Conservation (phyloP, 1,140 invertebrate species). For the Zaprionus africanus region DNA sequence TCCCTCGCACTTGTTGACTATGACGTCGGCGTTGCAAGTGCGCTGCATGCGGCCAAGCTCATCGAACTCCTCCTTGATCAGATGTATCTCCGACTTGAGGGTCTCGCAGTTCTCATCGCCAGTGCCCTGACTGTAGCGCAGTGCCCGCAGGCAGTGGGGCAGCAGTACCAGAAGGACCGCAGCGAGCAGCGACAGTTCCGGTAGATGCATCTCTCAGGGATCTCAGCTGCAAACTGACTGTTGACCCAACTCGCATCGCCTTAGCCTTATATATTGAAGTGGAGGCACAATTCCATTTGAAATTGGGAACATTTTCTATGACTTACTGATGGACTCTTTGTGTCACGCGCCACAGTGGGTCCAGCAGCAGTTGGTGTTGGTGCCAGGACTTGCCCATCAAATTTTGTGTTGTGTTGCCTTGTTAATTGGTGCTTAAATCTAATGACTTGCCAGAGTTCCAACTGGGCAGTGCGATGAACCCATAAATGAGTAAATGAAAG, state of each 20-base stretch:
- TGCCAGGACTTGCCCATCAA: constrained; percentile 52
- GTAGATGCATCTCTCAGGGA: constrained; percentile 59
- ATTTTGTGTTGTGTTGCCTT: constrained; percentile 25
- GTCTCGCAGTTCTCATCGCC: constrained; percentile 90
- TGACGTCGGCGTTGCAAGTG: constrained; percentile 94
- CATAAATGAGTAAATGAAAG: not conserved
- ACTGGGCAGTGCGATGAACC: constrained; percentile 2
- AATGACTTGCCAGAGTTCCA: constrained; percentile 50
- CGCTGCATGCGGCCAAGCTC: constrained; percentile 91
- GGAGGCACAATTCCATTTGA: constrained; percentile 44
- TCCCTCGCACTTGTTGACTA: constrained; percentile 95
- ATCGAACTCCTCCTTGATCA: constrained; percentile 95
- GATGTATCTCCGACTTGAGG: constrained; percentile 91
- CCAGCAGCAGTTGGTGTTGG: constrained; percentile 33
- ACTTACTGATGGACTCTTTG: constrained; percentile 66
- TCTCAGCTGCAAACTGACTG: constrained; percentile 42
- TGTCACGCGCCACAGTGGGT: constrained; percentile 63
- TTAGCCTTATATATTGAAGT: constrained; percentile 56
- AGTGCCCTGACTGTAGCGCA: constrained; percentile 76
- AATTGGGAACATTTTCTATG: constrained; percentile 62
- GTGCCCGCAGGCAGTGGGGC: constrained; percentile 61
- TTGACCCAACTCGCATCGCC: constrained; percentile 10
- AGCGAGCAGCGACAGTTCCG: constrained; percentile 61
- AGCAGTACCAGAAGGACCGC: constrained; percentile 51
- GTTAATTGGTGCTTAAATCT: constrained; percentile 76